phyloP scores from a whole-genome alignment of 1,140 invertebrate species.

The Grapholita molesta region DNA sequence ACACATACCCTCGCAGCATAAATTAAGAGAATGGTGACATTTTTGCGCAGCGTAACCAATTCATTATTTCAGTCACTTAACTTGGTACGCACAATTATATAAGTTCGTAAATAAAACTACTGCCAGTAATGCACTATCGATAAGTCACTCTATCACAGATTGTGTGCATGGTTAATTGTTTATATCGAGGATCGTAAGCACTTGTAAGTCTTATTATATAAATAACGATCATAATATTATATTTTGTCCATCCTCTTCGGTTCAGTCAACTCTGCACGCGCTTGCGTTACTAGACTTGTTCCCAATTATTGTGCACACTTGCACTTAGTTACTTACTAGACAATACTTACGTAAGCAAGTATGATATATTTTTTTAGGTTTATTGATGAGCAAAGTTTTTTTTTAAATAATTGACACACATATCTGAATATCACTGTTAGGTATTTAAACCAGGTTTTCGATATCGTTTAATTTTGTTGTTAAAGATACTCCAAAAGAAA shows the following conservation, averaged over 20 bases:
- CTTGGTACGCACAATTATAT: neutral
- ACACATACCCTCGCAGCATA: neutral
- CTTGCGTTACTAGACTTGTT: conserved; percentile 18
- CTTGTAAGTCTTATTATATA: no score
- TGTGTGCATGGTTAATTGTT: neutral
- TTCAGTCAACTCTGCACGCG: conserved; percentile 48
- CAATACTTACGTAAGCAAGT: neutral
- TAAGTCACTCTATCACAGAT: neutral
- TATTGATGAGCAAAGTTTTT: neutral
- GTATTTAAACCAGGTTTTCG: no score
- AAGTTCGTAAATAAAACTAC: neutral
- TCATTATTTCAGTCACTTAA: neutral
- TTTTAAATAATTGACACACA: neutral
- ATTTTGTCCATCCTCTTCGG: conserved; percentile 21
- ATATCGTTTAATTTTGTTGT: no score
- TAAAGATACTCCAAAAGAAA: no score
- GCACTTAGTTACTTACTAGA: neutral
- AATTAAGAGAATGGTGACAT: neutral
- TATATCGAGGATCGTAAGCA: no score
- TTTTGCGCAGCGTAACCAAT: neutral
- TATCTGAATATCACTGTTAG: neutral
- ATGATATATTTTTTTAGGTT: neutral
- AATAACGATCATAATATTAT: no score
- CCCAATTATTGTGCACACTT: conserved; percentile 35
- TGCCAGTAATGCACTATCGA: neutral